Evolutionary conservation across 1,140 invertebrate species (phyloP).

Genomic region (Brachionus sp.): DNA sequence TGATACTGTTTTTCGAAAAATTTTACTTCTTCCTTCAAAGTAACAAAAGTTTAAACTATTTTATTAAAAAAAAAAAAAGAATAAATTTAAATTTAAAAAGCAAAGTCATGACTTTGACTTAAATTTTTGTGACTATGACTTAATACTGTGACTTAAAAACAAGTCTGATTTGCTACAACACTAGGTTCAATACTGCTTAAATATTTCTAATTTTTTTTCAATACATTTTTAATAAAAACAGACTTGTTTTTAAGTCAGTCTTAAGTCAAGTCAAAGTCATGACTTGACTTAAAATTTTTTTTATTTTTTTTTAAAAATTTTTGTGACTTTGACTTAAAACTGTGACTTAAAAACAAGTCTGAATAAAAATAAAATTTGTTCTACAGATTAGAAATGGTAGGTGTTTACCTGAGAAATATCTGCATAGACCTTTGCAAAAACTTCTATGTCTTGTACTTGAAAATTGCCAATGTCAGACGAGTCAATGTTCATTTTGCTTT

Average conservation of each 20-base stretch:
- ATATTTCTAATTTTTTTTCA: not conserved
- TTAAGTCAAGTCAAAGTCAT: too few species aligned
- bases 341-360: too few species aligned
- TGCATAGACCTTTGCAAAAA: not conserved
- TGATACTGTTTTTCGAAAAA: slow-evolving; percentile 1
- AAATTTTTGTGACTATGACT: too few species aligned
- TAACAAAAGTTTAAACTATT: slow-evolving; percentile 5
- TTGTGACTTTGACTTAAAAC: too few species aligned
- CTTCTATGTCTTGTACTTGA: not conserved
- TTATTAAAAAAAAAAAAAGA: not conserved
- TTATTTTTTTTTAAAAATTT: too few species aligned
- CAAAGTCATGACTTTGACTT: too few species aligned
- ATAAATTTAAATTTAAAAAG: too few species aligned
- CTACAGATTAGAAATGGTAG: too few species aligned
- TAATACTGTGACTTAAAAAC: too few species aligned
- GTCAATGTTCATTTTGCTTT: not conserved
- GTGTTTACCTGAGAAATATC: slow-evolving; percentile 6
- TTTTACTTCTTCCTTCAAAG: not conserved
- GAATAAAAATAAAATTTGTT: not conserved
- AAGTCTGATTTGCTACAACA: too few species aligned
- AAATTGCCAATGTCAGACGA: not conserved
- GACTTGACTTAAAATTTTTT: too few species aligned
- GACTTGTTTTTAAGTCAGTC: not conserved
- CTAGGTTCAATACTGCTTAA: too few species aligned
- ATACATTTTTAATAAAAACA: not conserved